These are phyloP conservation scores for Melanostoma mellinum DNA, from an alignment of 2,888 invertebrate species.

Conservation along the genomic window DNA sequence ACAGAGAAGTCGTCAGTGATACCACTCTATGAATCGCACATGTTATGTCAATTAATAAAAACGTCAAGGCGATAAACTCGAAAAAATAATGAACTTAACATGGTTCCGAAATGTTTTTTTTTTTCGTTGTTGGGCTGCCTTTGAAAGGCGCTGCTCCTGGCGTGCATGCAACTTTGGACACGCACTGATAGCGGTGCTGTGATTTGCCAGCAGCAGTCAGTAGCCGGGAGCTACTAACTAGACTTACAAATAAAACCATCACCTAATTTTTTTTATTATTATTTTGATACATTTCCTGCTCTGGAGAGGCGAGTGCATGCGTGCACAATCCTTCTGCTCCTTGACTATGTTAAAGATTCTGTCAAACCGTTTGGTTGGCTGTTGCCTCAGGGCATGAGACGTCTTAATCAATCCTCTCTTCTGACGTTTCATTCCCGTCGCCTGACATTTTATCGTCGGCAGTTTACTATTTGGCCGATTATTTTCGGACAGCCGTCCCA, in stretches of 20 bases:
- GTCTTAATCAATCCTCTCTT: slow-evolving; percentile 61
- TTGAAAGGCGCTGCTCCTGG: slow-evolving; percentile 8
- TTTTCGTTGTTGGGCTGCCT: background rate
- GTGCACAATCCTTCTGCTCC: slow-evolving; percentile 51
- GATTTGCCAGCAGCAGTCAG: slow-evolving; percentile 9
- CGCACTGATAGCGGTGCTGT: slow-evolving; percentile 52
- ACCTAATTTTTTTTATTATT: slow-evolving; percentile 37
- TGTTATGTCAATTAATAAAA: slow-evolving; percentile 72
- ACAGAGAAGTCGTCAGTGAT: slow-evolving; percentile 29
- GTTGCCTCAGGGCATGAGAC: slow-evolving; percentile 59
- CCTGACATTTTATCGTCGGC: slow-evolving; percentile 7
- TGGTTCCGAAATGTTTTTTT: slow-evolving; percentile 58
- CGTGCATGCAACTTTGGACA: slow-evolving; percentile 60
- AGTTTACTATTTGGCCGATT: slow-evolving; percentile 44
- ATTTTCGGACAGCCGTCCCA: slow-evolving; percentile 55
- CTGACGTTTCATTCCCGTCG: background rate
- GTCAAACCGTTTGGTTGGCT: slow-evolving; percentile 50
- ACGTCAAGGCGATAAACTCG: slow-evolving; percentile 68
- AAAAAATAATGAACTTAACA: slow-evolving; percentile 66
- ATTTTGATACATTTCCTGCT: slow-evolving; percentile 54
- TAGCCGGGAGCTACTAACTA: slow-evolving; percentile 46
- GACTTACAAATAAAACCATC: slow-evolving; percentile 64
- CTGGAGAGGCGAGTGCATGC: slow-evolving; percentile 18
- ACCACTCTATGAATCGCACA: slow-evolving; percentile 60
- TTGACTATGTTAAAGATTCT: slow-evolving; percentile 54